Evolutionary conservation across 2,113 vertebrate species (phyloP).

Genomic region (Brachirus orientalis): DNA sequence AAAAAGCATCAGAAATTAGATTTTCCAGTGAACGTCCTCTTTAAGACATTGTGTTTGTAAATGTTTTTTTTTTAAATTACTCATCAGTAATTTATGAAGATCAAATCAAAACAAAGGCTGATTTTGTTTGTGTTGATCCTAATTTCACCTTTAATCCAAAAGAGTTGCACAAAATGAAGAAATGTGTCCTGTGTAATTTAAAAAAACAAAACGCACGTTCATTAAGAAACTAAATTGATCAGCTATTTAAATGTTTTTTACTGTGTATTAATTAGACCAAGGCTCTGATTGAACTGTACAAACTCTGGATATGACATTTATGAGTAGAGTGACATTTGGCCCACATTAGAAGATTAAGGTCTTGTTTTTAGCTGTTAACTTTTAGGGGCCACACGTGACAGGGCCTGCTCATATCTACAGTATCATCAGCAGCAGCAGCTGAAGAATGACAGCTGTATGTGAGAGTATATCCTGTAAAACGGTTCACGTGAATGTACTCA

Average conservation of each 20-base stretch:
- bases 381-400: slow-evolving; percentile 6
- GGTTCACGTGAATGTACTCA: not conserved
- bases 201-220: not conserved
- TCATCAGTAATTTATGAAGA: no score
- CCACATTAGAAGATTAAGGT: slow-evolving; percentile 2
- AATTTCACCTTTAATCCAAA: no score
- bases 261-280: not conserved
- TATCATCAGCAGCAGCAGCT: slow-evolving; percentile 20
- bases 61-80: no score
- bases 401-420: slow-evolving; percentile 13
- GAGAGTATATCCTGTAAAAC: not conserved
- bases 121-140: no score
- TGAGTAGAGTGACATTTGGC: slow-evolving; percentile 28
- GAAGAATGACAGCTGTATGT: no score
- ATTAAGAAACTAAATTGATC: not conserved
- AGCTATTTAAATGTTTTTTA: no score
- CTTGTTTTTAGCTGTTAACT: slow-evolving; percentile 23
- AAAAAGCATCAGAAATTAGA: no score
- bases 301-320: not conserved
- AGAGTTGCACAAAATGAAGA: not conserved
- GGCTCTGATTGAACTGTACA: slow-evolving; percentile 4
- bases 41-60: no score
- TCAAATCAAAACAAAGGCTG: no score
- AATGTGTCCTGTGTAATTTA: not conserved
- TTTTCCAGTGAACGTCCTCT: no score